Conservation (phyloP, 2,888 invertebrate species). For the Philereme transversata region DNA sequence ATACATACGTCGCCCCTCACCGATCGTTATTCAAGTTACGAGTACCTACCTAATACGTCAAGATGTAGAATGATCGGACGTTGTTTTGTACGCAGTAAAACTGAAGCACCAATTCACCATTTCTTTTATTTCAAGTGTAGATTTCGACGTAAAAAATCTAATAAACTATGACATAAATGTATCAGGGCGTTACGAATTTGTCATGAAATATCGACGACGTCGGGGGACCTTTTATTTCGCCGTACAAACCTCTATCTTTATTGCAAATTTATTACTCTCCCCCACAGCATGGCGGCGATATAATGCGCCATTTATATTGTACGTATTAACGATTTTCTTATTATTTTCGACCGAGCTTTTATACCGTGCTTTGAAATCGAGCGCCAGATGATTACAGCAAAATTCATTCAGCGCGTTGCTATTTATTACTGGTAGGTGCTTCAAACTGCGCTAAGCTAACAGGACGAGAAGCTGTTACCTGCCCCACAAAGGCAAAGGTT, state of each 20-base stretch:
- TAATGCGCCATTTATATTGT: conserved; percentile 64
- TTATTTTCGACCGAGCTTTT: conserved; percentile 28
- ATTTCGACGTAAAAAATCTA: conserved; percentile 23
- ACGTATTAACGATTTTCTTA: conserved; percentile 64
- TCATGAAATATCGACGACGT: conserved; percentile 49
- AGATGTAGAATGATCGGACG: conserved; percentile 41
- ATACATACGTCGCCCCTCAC: conserved; percentile 54
- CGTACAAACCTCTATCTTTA: conserved; percentile 59
- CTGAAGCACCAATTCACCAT: conserved; percentile 23
- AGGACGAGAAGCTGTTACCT: conserved; percentile 45
- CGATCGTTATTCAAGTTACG: conserved; percentile 42
- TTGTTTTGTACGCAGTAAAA: conserved; percentile 24
- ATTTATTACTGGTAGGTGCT: conserved; percentile 56
- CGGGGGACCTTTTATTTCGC: conserved; percentile 57
- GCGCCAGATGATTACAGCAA: conserved; percentile 45
- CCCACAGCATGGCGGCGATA: conserved; percentile 51
- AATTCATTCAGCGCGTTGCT: conserved; percentile 42
- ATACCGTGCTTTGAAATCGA: conserved; percentile 36
- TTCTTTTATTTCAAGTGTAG: conserved; percentile 18
- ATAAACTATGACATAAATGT: conserved; percentile 42
- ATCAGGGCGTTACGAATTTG: conserved; percentile 56
- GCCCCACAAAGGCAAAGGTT: conserved; percentile 43
- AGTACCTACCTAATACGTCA: conserved; percentile 26
- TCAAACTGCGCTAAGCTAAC: conserved; percentile 43
- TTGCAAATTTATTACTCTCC: conserved; percentile 67